Base-by-base conservation (phyloP, 2,888 invertebrate species). In the Amiota communis region DNA sequence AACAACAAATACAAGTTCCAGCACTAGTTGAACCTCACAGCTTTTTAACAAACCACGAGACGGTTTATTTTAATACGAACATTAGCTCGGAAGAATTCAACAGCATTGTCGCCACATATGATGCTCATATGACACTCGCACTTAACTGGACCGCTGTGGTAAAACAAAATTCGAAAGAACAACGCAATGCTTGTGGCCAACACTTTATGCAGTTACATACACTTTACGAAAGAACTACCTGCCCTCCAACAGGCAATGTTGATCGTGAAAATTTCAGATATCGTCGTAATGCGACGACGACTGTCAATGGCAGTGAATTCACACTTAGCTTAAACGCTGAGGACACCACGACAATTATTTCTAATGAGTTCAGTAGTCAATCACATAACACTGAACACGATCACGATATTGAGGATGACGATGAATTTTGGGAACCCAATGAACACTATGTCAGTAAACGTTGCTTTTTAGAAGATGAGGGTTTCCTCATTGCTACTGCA, bases 81-180 rank as follows among this genome's bases (percentile, higher is more conserved):
- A 86, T 87, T 20, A 87, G 86, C 48, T 86, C 85, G 8, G 90
- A 90, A 75, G 90, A 90, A 73, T 90, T 90, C 48, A 90, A 90
- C 77, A 85, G 84, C 68, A 84, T 87, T 72, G 77, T 90, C 8
- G 82, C 86, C 4, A 84, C 77, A 12, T 80, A 84, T 72, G 87
- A 89, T 74, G 84, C 87, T 8, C 90, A 90, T 65, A 87, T 88
- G 73, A 90, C 90, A 2, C 71, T 89, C 0, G 81, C 82, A 1
- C 72, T 90, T 1, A 88, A 80, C 63, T 90, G 90, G 90, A 86
- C 83, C 70, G 88, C 89, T 2, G 71, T 86, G 0, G 81, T 90
- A 9, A 79, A 80, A 12, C 85, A 86, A 68, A 83, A 83, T 68
- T 82, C 83, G 17, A 74, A 75, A 8, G 73, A 76, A 9, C 79